Evolutionary conservation across 2,888 invertebrate genomes (phyloP).

Genomic region (Syrista parreyssii): DNA sequence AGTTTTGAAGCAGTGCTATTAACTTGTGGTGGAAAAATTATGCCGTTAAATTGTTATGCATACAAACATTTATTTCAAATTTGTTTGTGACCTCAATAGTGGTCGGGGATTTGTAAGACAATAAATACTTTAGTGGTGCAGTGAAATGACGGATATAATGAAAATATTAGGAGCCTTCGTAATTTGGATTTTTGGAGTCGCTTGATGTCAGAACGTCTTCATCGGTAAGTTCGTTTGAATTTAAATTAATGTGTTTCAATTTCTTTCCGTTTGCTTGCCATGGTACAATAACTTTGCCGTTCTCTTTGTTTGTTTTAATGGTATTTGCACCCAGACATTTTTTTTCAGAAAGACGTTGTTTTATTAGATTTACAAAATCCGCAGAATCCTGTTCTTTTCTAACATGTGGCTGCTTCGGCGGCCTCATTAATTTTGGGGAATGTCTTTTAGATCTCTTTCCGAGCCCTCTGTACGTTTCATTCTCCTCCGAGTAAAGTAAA

Average conservation of each 20-base stretch:
- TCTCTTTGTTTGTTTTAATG: neutral
- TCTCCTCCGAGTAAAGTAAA: neutral
- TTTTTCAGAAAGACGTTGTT: constrained; percentile 32
- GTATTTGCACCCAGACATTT: constrained; percentile 16
- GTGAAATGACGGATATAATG: neutral
- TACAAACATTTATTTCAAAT: neutral
- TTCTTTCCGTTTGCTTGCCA: neutral
- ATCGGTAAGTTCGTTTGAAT: neutral
- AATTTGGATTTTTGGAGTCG: neutral
- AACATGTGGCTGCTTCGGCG: neutral
- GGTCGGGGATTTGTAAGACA: neutral
- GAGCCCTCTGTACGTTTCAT: neutral
- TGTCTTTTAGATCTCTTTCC: neutral
- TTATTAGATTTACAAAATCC: constrained; percentile 35
- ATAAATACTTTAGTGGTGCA: neutral
- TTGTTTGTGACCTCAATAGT: neutral
- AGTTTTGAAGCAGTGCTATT: neutral
- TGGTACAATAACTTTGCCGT: neutral
- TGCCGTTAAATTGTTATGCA: neutral
- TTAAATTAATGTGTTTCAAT: neutral
- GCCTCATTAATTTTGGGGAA: neutral
- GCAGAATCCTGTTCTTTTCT: constrained; percentile 6
- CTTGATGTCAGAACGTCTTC: neutral
- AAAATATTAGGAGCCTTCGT: neutral
- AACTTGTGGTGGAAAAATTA: neutral